Evolutionary conservation across 2,113 vertebrate genomes (phyloP), one percentile per base, ranked within the genome.

Genomic region (Pygoscelis adeliae): DNA sequence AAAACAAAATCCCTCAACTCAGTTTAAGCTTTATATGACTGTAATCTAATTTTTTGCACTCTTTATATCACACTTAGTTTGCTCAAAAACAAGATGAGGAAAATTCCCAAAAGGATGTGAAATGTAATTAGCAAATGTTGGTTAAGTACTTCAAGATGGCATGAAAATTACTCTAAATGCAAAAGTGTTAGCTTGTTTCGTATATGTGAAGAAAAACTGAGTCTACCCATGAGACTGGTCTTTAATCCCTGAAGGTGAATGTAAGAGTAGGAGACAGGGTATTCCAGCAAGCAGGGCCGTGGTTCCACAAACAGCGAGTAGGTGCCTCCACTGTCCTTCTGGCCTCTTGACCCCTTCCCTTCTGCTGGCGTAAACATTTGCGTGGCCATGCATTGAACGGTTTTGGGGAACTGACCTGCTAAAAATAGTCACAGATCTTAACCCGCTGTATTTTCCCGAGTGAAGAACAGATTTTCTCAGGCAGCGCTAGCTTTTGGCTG

Each of bases 61-160:
- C 78, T 83, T 92, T n/a, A 19, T 82, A 87, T 96, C 74, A 44
- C 34, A 30, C 72, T 79, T 40, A 32, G 76, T 87, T 95, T 95
- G 77, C 94, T 91, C 56, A 89, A 95, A 95, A 94, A 78, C 96
- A 94, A 78, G 83, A 87, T 15, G 76, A 96, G 80, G 69, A 95
- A 84, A 92, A 84, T 71, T 94, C 95, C 92, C 90, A 5, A 77
- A 97, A 93, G 96, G 86, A 95, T 95, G 72, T 81, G 79, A 93
- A 92, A 93, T 95, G 92, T 95, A 95, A 97, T 97, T 95, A 95
- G 96, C 83, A 71, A 93, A 52, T 76, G 77, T 91, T 97, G 94
- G 76, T 95, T 89, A 96, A 96, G 89, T 94, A 92, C 86, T 93
- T 96, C 76, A 87, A 84, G 90, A 92, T 87, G 90, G 69, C 86